Conservation (phyloP, 1,140 invertebrate species). For the Philaenus spumarius region DNA sequence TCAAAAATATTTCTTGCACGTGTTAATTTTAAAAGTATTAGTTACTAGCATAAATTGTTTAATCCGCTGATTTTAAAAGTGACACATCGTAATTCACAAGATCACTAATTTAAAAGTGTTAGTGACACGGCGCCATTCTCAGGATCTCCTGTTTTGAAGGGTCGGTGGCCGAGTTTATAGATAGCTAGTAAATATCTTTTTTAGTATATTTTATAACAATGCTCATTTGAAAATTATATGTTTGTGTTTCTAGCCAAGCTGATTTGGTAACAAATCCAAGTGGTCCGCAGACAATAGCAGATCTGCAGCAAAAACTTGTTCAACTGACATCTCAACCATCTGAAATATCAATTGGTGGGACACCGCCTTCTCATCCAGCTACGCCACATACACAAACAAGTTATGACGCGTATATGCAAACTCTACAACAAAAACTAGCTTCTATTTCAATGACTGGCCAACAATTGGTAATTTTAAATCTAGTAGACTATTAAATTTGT, state of each 20-base stretch:
- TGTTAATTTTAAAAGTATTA: too few relatives aligned
- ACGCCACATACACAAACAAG: slow-evolving; percentile 47
- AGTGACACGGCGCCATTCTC: too few relatives aligned
- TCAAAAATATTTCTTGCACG: too few relatives aligned
- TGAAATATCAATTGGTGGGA: slow-evolving; percentile 43
- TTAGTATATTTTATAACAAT: too few relatives aligned
- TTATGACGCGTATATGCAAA: slow-evolving; percentile 51
- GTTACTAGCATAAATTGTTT: too few relatives aligned
- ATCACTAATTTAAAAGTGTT: too few relatives aligned
- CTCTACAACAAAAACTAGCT: slow-evolving; percentile 51
- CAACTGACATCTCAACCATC: slow-evolving; percentile 48
- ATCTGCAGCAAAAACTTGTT: slow-evolving; percentile 47
- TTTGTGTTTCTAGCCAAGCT: background rate
- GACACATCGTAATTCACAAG: too few relatives aligned
- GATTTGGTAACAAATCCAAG: background rate
- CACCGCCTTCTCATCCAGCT: slow-evolving; percentile 48
- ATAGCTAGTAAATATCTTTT: too few relatives aligned
- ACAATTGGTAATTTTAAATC: slow-evolving; percentile 18
- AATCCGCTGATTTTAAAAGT: too few relatives aligned
- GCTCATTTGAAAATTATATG: background rate
- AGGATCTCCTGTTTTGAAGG: background rate
- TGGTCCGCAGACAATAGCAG: slow-evolving; percentile 45
- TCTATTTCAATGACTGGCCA: slow-evolving; percentile 42
- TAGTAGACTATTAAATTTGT: too few relatives aligned
- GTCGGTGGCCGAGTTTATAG: too few relatives aligned